Evolutionary conservation across 2,888 invertebrate genomes (phyloP), one percentile per base, ranked within the genome.

Genomic region (Conchocele bisecta): DNA sequence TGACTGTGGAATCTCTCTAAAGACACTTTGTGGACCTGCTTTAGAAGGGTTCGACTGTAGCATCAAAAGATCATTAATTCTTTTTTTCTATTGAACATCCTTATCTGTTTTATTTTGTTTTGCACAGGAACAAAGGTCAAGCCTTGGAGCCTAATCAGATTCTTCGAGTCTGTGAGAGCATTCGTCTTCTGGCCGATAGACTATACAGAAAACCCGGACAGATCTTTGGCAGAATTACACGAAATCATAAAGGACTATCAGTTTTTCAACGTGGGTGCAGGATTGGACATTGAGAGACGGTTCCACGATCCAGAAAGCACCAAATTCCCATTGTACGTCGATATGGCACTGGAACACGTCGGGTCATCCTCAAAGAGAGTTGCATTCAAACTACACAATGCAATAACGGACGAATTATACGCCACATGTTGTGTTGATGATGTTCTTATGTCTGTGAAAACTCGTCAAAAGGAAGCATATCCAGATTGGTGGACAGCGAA

Each of bases 401-500:
- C 51, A 28, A 29, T 22, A n/a, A 35, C 24, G 22, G 17, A 29
- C 3, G 13, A 6, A 13, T 54, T 58, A 20, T 63, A 63, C 13
- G 63, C 44, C 20, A 42, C 31, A 7, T 70, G 75, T 37, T 33
- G 53, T 17, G 50, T 63, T 48, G 63, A 75, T 50, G 75, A 75
- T 26, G 70, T 70, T 13, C 26, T 75, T 3, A 56, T 75, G 7
- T 44, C 37, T 24, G 70, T 39, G 44, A 28, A 4, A 7, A 50
- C 37, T 13, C 58, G 63, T 28, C 61, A 58, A 48, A 54, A 66
- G n/a, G 46, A 37, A 13, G n/a, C 63, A 1, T 75, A 58, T 26
- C 75, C 75, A 3, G 50, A 70, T 13, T 75, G 75, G 75, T 75
- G 75, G 75, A 63, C n/a, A 20, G 29, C 46, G 31, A 75, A 75